Evolutionary conservation across 2,113 vertebrate genomes (phyloP).

Genomic region (Erythrocercus mccallii): DNA sequence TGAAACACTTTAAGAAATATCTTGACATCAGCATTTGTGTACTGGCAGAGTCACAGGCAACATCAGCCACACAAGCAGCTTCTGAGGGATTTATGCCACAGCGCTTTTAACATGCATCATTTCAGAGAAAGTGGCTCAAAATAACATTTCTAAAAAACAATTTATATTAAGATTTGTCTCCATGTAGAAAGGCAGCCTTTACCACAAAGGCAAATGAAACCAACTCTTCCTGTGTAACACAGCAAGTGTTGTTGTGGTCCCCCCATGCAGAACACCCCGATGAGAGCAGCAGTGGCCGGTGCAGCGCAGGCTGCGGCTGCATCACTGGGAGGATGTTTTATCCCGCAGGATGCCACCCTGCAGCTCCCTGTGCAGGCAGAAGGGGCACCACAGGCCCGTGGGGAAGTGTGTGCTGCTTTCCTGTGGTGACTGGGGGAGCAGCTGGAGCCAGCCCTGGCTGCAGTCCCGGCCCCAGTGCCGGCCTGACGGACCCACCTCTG

Average conservation of each 20-base stretch:
- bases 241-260: not conserved
- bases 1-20: not conserved
- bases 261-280: accelerated
- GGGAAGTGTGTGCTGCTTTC: not conserved
- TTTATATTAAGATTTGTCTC: not conserved
- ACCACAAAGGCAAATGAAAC: not conserved
- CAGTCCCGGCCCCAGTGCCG: accelerated
- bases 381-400: not conserved
- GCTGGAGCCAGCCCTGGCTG: not conserved
- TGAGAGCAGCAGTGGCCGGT: accelerated
- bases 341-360: accelerated
- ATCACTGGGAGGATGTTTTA: accelerated
- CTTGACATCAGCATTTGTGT: not conserved
- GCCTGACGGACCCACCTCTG: constrained; percentile 81
- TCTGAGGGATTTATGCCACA: not conserved
- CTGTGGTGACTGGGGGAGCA: not conserved
- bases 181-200: not conserved
- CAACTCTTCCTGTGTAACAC: not conserved
- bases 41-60: not conserved
- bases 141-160: not conserved
- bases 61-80: not conserved
- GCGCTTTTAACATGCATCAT: not conserved
- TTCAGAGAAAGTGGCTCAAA: not conserved
- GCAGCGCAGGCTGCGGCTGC: accelerated
- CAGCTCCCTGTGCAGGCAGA: not conserved